Evolutionary conservation across 2,888 invertebrate genomes (phyloP), one percentile per base, ranked within the genome.

Genomic region (Malthinus flaveolus): DNA sequence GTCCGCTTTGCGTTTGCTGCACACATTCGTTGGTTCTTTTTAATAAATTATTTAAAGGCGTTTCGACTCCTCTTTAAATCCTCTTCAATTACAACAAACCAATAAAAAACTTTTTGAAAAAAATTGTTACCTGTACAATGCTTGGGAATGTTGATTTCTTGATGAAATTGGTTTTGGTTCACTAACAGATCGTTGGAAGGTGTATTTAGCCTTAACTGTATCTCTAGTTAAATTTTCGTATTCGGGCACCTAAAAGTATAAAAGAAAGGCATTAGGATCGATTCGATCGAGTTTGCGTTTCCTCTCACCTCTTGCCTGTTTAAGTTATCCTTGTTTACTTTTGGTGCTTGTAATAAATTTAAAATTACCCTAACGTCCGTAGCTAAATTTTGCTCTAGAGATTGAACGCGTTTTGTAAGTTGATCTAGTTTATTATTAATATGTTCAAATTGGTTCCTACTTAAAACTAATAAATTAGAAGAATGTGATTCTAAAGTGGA

Each of bases 341-440:
- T 65, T 46, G 67, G 66, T 51, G 64, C 61, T 61, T 74, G 74
- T 65, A 79, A 65, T 56, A 77, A 62, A 50, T 69, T 66, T 64
- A 92, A 79, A 62, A 93, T 91, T 63, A 86, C 82, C 65, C 88
- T 85, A 66, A 93, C 87, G 73, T 93, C 91, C 7, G 85, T 80
- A 13, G 88, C 87, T 70, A 93, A 84, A 33, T 87, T 87, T 61
- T 84, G 84, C 75, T 93, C 91, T 69, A 93, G 79, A 48, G 86
- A 82, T 45, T 87, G 85, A 65, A 93, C 84, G 66, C 86, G 85
- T 72, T 85, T 83, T 70, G 85, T 83, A 61, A 91, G 79, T 70
- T 87, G 85, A 69, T 90, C 90, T 73, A 91, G 82, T 70, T 88
- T 83, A 59, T 82, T 80, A 71, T 86, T 83, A 66, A 89, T 84